These are phyloP conservation scores for Propithecus perrieri DNA, from an alignment of 2,797 vertebrate species.

Conservation along the genomic window DNA sequence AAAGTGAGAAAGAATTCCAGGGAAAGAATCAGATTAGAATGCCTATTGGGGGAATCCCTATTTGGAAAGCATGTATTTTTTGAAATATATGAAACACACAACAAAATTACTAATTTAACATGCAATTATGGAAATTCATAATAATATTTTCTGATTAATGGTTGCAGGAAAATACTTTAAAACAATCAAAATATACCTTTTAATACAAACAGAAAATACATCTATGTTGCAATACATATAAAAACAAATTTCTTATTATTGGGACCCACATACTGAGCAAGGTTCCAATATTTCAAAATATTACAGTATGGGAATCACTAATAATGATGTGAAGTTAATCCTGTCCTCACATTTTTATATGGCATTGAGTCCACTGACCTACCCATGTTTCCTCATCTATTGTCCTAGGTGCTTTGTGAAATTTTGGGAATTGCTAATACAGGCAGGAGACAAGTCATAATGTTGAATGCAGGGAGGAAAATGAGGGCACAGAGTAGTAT, in stretches of 20 bases:
- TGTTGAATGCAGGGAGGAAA: not conserved
- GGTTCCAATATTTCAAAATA: not conserved
- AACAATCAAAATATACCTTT: not conserved
- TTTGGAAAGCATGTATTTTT: not conserved
- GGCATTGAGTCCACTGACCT: not conserved
- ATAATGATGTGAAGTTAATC: not conserved
- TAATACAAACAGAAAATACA: not conserved
- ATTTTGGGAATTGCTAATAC: not conserved
- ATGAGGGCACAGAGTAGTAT: not conserved
- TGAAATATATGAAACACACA: not conserved
- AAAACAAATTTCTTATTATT: not conserved
- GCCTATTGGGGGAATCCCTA: not conserved
- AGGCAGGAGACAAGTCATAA: not conserved
- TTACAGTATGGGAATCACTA: not conserved
- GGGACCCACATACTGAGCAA: not conserved
- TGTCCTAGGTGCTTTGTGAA: not conserved
- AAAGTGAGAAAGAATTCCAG: not conserved
- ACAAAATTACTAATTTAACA: not conserved
- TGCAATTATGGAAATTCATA: not conserved
- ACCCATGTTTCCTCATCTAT: not conserved
- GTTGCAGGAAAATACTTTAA: not conserved
- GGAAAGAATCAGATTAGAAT: not conserved
- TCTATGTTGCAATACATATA: not conserved
- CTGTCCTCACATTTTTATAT: not conserved
- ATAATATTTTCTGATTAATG: not conserved